Evolutionary conservation across 2,113 vertebrate genomes (phyloP), one percentile per base, ranked within the genome.

Genomic region (Tyto alba): DNA sequence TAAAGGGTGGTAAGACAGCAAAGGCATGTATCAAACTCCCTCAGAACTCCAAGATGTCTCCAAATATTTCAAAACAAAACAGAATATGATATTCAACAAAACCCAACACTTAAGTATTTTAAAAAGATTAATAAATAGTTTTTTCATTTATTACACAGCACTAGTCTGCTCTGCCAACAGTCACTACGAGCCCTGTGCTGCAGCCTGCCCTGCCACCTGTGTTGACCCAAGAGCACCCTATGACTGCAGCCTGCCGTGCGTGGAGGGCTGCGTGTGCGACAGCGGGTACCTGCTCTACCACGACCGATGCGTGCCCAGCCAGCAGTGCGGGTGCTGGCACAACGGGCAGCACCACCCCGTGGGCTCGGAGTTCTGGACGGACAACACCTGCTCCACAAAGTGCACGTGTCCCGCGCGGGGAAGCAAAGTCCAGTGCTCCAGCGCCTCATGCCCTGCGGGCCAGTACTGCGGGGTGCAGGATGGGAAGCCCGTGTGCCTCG

Each of bases 321-420:
- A 75, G 47, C 89, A 95, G 76, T 94, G 94, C 10, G 96, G 95
- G 21, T 97, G 95, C 63, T 96, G 95, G 94, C 68, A 95, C 68
- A 83, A 96, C 6, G 85, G 87, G 59, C 85, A 95, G 64, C 89
- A 90, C 87, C 97, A 97, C 74, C 96, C 97, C 0, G 94, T 97
- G n/a, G 97, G 97, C 82, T 91, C 96, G 0, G 96, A 97, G 52
- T 97, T 99, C 71, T 98, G 98, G 98, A 98, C 97, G 5, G 98
- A 98, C 78, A 96, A 98, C 80, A 97, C 92, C 56, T 98, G 95
- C 84, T 95, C 94, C 69, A 97, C 98, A 6, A 97, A 76, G 76
- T 98, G 98, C 96, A 75, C n/a, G 41, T 99, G 99, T 81, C 97
- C 92, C 4, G 20, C 90, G 1, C 73, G 8, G 22, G 98, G 90